Conservation (phyloP, 2,888 invertebrate genomes). For the Vandiemenella viatica region DNA sequence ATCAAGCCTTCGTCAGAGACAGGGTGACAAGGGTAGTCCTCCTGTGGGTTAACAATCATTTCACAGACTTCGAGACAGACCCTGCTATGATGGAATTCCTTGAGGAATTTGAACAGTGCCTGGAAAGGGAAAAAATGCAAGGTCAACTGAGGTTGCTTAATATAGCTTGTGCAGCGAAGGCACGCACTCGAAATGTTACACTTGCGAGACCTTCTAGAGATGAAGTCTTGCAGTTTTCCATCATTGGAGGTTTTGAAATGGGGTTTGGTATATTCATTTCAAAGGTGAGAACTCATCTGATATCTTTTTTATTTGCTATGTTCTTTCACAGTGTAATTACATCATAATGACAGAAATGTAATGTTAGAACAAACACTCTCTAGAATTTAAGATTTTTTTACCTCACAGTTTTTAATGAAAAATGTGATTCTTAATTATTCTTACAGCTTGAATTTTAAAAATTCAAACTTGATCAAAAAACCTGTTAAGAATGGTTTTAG, state of each 20-base stretch:
- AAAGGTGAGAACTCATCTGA: conserved; percentile 32
- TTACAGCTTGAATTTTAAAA: no score
- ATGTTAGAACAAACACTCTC: no score
- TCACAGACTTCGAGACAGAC: conserved; percentile 93
- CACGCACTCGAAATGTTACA: conserved; percentile 79
- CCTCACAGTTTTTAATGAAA: no score
- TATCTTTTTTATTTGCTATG: background rate
- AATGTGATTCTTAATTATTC: no score
- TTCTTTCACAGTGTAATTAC: no score
- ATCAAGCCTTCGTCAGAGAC: conserved; percentile 57
- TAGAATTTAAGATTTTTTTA: no score
- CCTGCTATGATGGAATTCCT: conserved; percentile 92
- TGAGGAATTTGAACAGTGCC: conserved; percentile 74
- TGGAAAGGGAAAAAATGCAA: conserved; percentile 74
- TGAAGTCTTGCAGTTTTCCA: conserved; percentile 83
- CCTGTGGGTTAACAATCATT: conserved; percentile 98
- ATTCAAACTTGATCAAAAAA: no score
- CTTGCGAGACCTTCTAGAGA: conserved; percentile 84
- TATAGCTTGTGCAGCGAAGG: conserved; percentile 95
- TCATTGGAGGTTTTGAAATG: conserved; percentile 76
- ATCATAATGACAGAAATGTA: no score
- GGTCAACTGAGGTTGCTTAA: conserved; percentile 62
- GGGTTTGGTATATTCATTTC: conserved; percentile 89
- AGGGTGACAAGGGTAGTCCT: conserved; percentile 90
- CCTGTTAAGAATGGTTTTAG: no score